Base-by-base conservation (phyloP, 2,888 invertebrate species). In the Gymnocheta viridis region DNA sequence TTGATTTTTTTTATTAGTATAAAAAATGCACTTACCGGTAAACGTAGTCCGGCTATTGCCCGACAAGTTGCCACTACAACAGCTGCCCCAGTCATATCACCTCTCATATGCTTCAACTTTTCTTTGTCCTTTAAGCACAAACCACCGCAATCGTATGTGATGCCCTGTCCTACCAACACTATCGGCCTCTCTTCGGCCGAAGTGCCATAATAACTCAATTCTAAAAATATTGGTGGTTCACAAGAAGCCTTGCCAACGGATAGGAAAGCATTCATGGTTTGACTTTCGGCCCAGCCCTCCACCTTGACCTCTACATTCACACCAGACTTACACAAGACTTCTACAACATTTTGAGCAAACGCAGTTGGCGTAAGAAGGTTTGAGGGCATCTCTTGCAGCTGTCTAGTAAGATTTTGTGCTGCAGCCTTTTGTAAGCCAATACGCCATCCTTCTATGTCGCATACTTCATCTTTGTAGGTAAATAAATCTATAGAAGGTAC, bases 31-130 rank as follows among this genome's bases (percentile, higher is more conserved):
- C 82, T 77, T 81, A 87, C 91, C 10, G 96, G 96, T 22, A 96
- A 91, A 85, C 94, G 93, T 0, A 96, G 92, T 22, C 94, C 92
- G 1, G 96, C 95, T 3, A 95, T 94, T 0, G 96, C 95, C 73
- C 94, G 93, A 73, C 95, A 94, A 12, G 95, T 93, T 0, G 95
- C 95, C 10, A 96, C 93, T 7, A 96, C 95, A 88, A 95, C 94
- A 0, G 96, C 96, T 0, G 96, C 97, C 0, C 96, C 97, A 1
- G 96, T 96, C 96, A 97, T 96, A 88, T 96, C 96, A 4, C 95
- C 96, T 86, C 95, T 93, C 96, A 96, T 96, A 86, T 93, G 93
- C 82, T 93, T 93, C 92, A 96, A 94, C 44, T 94, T 93, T 6
- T 77, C 19, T n/a, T 66, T 66, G 0, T 82, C 10, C 66, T 96